Base-by-base conservation (phyloP, 2,888 invertebrate genomes). In the Drosophila longiperda region DNA sequence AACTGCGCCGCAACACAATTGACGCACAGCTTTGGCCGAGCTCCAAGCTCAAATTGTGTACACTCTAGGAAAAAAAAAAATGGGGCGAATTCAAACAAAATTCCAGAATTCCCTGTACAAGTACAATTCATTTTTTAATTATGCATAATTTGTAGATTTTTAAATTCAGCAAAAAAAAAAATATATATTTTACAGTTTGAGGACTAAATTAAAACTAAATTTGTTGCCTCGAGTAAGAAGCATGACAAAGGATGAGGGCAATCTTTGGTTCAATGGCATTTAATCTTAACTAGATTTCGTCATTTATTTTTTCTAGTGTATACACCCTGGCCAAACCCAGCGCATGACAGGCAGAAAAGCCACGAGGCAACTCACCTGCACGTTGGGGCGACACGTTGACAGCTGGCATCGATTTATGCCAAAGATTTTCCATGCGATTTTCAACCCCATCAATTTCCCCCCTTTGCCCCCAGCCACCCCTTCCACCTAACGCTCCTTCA, bases 361-460 rank as follows among this genome's bases (percentile, higher is more conserved):
- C 50, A 34, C 52, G 6, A 34, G 55, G 48, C 67, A 42, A 50
- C 42, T 33, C 1, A 26, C 29, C 61, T 55, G 32, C 11, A 36
- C 23, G 45, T 17, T 68, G 40, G 34, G 69, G 72, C 65, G 80
- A 80, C 78, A 71, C 45, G 72, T 83, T 83, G 83, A 82, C 85
- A 83, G 64, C 75, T 73, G 80, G 78, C 87, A 82, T 80, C 83
- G 77, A 80, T 82, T 87, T 87, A 81, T 81, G 73, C 66, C 68
- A 73, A 59, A 68, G 67, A 59, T 69, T 80, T 80, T 77, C 71
- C 79, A 63, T 50, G 62, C 45, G 65, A 65, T 63, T 79, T 69
- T 52, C 73, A 32, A 29, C 29, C 54, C 53, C 61, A 45, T 23
- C 45, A 26, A 26, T 29, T 29, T 3, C 9, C 9, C 20, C 20